Percentiles rank a stretch among this genome's conserved stretches.
Conservation (phyloP, 2,113 vertebrate genomes). For the Microcebus jonahi region DNA sequence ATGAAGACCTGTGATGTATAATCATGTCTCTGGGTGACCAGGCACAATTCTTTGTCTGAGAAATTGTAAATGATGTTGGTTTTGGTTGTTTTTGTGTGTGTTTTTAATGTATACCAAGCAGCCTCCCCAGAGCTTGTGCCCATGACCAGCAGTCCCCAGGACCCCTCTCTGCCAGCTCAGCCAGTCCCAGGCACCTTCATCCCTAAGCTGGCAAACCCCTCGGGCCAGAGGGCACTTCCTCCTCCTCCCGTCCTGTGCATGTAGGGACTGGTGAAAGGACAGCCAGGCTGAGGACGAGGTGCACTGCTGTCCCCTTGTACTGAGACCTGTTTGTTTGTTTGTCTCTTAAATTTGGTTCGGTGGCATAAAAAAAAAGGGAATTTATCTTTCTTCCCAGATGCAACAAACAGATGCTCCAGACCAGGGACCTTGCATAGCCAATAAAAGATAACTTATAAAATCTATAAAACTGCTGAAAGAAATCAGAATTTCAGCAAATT, state of each 20-base stretch:
- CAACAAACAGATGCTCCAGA: constrained; percentile 82
- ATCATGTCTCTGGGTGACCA: constrained; percentile 71
- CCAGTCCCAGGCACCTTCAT: neutral
- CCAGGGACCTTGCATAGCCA: constrained; percentile 72
- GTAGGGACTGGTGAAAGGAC: neutral
- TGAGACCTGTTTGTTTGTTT: constrained; percentile 34
- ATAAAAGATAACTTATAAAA: constrained; percentile 82
- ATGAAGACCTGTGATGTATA: constrained; percentile 76
- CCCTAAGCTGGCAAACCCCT: neutral
- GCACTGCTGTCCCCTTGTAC: neutral
- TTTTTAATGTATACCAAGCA: neutral
- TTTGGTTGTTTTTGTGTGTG: neutral
- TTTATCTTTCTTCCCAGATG: constrained; percentile 77
- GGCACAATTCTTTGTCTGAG: constrained; percentile 66
- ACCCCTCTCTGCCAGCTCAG: neutral
- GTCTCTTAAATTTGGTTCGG: constrained; percentile 62
- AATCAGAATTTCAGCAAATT: constrained; percentile 85
- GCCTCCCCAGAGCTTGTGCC: constrained; percentile 16
- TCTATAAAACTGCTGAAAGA: constrained; percentile 80
- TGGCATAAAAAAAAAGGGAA: constrained; percentile 36
- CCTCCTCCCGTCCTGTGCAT: neutral
- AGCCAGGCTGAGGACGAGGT: neutral
- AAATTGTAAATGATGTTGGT: constrained; percentile 49
- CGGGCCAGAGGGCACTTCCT: neutral
- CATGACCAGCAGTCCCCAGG: constrained; percentile 10